Evolutionary conservation across 1,140 invertebrate genomes (phyloP).

Genomic region (Muscidifurax raptorellus): DNA sequence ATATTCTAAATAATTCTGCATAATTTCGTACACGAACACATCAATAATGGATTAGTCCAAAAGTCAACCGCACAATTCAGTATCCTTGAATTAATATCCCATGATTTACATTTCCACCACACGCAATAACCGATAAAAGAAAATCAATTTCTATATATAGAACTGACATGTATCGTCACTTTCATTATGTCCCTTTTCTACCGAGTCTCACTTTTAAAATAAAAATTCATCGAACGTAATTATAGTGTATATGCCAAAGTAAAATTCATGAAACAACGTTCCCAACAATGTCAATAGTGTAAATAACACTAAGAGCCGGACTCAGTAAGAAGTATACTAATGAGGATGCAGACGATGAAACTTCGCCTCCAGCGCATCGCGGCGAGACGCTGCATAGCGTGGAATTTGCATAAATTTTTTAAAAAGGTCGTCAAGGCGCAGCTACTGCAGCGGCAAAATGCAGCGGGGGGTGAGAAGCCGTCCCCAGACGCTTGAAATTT

Average conservation of each 20-base stretch:
- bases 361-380: not conserved
- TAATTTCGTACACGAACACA: too few relatives aligned
- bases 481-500: conserved; percentile 30
- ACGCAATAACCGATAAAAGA: not conserved
- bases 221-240: not conserved
- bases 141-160: not conserved
- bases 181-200: not conserved
- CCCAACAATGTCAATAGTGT: conserved; percentile 6
- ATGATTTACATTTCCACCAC: not conserved
- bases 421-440: conserved; percentile 45
- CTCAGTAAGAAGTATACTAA: conserved; percentile 22
- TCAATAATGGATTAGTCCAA: too few relatives aligned
- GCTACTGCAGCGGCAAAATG: conserved; percentile 52
- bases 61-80: too few relatives aligned
- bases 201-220: not conserved
- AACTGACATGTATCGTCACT: too few relatives aligned
- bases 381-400: not conserved
- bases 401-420: conserved; percentile 32
- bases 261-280: not conserved
- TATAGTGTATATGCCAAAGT: not conserved
- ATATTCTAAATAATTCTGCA: too few relatives aligned
- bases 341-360: conserved; percentile 47
- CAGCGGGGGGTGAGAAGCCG: conserved; percentile 43
- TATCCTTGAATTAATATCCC: too few relatives aligned
- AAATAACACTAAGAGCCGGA: not conserved